Percentiles rank a stretch among this genome's conserved stretches.
These are phyloP conservation scores for Danaus melanippus DNA, from an alignment of 1,140 invertebrate genomes.

Conservation along the genomic window DNA sequence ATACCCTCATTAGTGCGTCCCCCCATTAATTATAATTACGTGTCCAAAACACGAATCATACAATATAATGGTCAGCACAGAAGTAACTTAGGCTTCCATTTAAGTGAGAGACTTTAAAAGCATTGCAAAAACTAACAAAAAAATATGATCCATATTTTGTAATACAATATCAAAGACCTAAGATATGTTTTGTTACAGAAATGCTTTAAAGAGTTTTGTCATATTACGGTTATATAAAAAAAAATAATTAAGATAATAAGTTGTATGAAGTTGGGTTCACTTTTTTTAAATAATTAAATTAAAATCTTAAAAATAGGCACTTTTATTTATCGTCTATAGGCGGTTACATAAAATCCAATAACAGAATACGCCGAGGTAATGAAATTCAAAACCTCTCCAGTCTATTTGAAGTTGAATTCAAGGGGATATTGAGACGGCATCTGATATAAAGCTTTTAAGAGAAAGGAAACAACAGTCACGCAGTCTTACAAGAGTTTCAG, in stretches of 20 bases:
- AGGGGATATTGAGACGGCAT: constrained; percentile 37
- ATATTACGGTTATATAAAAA: no score
- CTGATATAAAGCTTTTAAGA: constrained; percentile 27
- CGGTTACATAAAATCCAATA: constrained; percentile 47
- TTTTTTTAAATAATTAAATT: no score
- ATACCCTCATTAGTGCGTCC: constrained; percentile 21
- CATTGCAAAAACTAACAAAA: no score
- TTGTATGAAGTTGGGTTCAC: no score
- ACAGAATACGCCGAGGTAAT: constrained; percentile 40
- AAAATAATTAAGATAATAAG: no score
- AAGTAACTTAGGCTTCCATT: no score
- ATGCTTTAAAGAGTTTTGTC: no score
- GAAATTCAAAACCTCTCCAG: constrained; percentile 46
- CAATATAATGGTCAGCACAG: neutral
- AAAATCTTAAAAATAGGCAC: constrained; percentile 4
- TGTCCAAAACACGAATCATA: constrained; percentile 14
- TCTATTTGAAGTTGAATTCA: constrained; percentile 44
- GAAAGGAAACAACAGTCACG: constrained; percentile 10
- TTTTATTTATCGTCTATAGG: constrained; percentile 24
- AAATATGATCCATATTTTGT: no score
- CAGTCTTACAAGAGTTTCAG: constrained; percentile 1
- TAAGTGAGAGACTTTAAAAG: no score
- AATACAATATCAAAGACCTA: no score
- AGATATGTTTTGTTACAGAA: no score
- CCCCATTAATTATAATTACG: constrained; percentile 25